phyloP scores from a whole-genome alignment of 2,888 invertebrate species.

The Odontomyia ornata region DNA sequence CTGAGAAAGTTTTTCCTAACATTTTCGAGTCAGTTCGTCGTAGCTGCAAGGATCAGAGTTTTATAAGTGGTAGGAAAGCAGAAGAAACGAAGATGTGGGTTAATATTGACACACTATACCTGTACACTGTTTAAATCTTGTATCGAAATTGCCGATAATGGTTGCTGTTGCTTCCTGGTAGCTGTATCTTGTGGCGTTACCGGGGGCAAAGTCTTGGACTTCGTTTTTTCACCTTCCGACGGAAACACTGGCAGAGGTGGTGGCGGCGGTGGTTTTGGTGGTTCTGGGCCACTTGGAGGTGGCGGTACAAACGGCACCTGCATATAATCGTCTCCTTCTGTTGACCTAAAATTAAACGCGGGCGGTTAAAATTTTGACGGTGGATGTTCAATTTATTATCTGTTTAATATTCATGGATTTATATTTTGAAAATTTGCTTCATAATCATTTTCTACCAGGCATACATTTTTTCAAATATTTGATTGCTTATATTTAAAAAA shows the following conservation, averaged over 20 bases:
- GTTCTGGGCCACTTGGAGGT: constrained; percentile 58
- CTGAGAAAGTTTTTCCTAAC: constrained; percentile 84
- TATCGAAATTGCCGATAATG: constrained; percentile 86
- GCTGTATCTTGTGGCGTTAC: constrained; percentile 62
- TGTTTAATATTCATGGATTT: no score
- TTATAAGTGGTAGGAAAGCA: background rate
- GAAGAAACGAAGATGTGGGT: background rate
- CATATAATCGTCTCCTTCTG: constrained; percentile 66
- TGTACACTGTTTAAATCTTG: constrained; percentile 86
- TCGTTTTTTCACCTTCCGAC: constrained; percentile 52
- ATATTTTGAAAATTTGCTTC: no score
- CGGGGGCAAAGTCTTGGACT: constrained; percentile 54
- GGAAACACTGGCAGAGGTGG: constrained; percentile 66
- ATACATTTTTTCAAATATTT: no score
- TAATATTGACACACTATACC: constrained; percentile 55
- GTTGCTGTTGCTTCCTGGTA: constrained; percentile 72
- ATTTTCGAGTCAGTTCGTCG: constrained; percentile 77
- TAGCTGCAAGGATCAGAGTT: constrained; percentile 62
- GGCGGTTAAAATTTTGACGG: no score
- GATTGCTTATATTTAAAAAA: no score
- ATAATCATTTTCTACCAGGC: no score
- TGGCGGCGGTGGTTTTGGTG: constrained; percentile 63
- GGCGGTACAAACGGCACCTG: constrained; percentile 68
- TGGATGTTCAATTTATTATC: no score
- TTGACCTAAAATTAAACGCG: constrained; percentile 57